These are phyloP conservation scores for Drymodes brunneopygia DNA, from an alignment of 2,113 vertebrate species.

Conservation along the genomic window DNA sequence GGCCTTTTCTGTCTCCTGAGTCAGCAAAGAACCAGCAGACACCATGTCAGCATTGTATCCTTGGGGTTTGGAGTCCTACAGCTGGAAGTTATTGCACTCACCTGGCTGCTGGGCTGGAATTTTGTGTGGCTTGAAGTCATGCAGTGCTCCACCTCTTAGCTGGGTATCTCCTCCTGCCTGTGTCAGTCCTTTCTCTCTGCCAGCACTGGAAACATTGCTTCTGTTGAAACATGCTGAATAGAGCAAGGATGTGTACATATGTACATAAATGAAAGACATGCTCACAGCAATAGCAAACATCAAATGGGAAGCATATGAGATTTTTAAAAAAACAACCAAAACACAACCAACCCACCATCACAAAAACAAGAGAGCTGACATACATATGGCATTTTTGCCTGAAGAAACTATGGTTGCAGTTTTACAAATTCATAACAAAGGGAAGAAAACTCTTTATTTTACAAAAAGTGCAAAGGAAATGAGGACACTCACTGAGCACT, in stretches of 20 bases:
- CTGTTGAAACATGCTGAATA: not conserved
- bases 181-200: not conserved
- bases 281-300: not conserved
- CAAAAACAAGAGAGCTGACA: not conserved
- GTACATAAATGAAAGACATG: not conserved
- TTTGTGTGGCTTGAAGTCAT: not conserved
- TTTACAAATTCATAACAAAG: not conserved
- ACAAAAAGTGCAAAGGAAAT: not conserved
- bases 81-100: not conserved
- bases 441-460: not conserved
- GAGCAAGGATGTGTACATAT: not conserved
- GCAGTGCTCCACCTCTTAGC: not conserved
- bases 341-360: not conserved
- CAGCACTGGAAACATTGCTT: not conserved
- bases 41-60: not conserved
- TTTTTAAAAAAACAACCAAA: not conserved
- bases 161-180: not conserved
- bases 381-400: not conserved
- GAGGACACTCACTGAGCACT: accelerated
- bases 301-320: not conserved
- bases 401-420: not conserved
- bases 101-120: not conserved
- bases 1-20: not conserved
- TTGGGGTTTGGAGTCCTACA: not conserved
- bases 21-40: not conserved